A percentile compares a stretch with the other conserved stretches of the same genome.
These are phyloP conservation scores for Eristalinus sepulchralis DNA, from an alignment of 2,888 invertebrate genomes.

Conservation along the genomic window DNA sequence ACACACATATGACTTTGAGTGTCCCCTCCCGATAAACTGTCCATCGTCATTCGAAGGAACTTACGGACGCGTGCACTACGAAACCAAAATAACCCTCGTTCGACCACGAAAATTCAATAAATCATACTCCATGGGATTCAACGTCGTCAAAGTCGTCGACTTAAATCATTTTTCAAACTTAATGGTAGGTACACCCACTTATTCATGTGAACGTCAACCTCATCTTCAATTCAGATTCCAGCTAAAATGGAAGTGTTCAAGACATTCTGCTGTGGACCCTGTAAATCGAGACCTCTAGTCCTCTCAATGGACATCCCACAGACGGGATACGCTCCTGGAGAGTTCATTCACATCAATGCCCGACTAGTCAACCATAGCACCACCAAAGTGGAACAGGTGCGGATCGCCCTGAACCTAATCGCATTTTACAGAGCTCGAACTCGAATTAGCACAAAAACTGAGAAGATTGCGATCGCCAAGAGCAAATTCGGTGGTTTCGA, in stretches of 20 bases:
- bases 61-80: slow-evolving; percentile 83
- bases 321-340: slow-evolving; percentile 79
- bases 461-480: slow-evolving; percentile 75
- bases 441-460: slow-evolving; percentile 72
- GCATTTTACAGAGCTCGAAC: slow-evolving; percentile 75
- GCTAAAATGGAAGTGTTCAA: slow-evolving; percentile 76
- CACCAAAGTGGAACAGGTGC: slow-evolving; percentile 75
- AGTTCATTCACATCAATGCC: slow-evolving; percentile 77
- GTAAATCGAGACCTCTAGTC: slow-evolving; percentile 77
- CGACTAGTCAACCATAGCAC: slow-evolving; percentile 84
- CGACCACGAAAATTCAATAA: slow-evolving; percentile 92
- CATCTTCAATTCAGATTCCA: slow-evolving; percentile 73
- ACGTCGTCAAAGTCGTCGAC: slow-evolving; percentile 89
- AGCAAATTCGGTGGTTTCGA: slow-evolving; percentile 75
- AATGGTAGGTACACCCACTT: neutral
- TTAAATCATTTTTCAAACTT: slow-evolving; percentile 83
- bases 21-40: slow-evolving; percentile 81
- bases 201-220: neutral
- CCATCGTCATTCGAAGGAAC: slow-evolving; percentile 82
- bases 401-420: slow-evolving; percentile 75
- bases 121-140: slow-evolving; percentile 86
- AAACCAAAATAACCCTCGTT: slow-evolving; percentile 86
- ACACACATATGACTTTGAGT: slow-evolving; percentile 82
- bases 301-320: slow-evolving; percentile 76
- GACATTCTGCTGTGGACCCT: slow-evolving; percentile 77